These are phyloP conservation scores for Rousettus madagascariensis DNA, from an alignment of 2,797 vertebrate genomes.

Conservation along the genomic window DNA sequence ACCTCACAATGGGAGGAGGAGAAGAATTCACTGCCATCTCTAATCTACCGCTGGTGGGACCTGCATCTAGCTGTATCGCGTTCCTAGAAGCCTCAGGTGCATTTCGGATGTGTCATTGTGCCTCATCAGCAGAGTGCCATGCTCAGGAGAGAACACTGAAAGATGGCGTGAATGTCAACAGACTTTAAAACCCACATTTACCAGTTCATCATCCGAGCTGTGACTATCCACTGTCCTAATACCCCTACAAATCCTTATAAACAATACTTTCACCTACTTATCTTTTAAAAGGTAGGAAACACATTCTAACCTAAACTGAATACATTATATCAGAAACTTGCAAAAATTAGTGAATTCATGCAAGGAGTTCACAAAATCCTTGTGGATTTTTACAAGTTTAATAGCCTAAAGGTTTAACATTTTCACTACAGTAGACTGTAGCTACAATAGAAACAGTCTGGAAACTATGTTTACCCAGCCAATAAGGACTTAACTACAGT, in stretches of 20 bases:
- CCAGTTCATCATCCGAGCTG: background rate
- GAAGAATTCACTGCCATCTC: background rate
- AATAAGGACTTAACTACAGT: background rate
- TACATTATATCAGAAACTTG: background rate
- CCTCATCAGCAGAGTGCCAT: background rate
- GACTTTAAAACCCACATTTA: slow-evolving; percentile 32
- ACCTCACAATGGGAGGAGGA: background rate
- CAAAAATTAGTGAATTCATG: background rate
- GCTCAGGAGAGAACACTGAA: slow-evolving; percentile 46
- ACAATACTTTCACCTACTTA: background rate
- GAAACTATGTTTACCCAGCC: background rate
- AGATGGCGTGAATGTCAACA: slow-evolving; percentile 37
- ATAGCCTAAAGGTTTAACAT: background rate
- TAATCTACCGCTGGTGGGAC: slow-evolving; percentile 62
- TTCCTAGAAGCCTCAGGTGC: slow-evolving; percentile 85
- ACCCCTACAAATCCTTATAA: background rate
- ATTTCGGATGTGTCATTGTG: background rate
- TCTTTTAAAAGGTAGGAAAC: background rate
- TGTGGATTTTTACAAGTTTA: background rate
- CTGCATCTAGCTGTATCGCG: slow-evolving; percentile 90
- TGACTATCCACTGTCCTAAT: background rate
- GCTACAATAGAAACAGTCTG: background rate
- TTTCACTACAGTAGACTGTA: background rate
- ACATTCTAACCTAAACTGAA: background rate
- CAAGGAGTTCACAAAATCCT: background rate